phyloP scores from a whole-genome alignment of 2,113 vertebrate genomes.

The Catagonus wagneri region DNA sequence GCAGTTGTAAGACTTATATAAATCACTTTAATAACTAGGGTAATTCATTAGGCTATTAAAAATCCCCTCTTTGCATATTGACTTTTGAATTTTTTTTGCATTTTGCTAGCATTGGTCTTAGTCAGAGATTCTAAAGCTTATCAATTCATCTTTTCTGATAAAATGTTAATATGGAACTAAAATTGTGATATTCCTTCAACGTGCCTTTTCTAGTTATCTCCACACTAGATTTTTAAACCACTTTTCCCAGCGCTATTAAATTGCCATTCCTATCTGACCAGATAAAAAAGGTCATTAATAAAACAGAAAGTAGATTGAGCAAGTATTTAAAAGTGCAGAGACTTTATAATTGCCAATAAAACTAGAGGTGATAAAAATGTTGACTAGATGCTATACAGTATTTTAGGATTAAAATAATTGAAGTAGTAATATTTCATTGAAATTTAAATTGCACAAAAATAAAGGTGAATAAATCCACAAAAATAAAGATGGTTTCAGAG shows the following conservation, averaged over 20 bases:
- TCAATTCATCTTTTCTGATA: conserved; percentile 20
- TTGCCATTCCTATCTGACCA: conserved; percentile 24
- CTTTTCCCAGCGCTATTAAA: conserved; percentile 26
- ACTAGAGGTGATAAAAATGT: conserved; percentile 62
- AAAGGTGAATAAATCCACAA: conserved; percentile 36
- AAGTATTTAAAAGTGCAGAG: conserved; percentile 62
- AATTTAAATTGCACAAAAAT: conserved; percentile 50
- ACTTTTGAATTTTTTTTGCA: background rate
- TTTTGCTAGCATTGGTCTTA: background rate
- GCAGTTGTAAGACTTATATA: background rate
- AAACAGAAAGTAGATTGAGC: conserved; percentile 41
- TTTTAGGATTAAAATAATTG: conserved; percentile 20
- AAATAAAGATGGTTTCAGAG: background rate
- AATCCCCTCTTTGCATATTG: background rate
- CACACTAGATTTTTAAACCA: background rate
- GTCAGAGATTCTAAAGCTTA: background rate
- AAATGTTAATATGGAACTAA: conserved; percentile 31
- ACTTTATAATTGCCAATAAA: conserved; percentile 61
- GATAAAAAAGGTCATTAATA: conserved; percentile 61
- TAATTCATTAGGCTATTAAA: conserved; percentile 36
- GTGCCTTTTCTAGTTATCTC: background rate
- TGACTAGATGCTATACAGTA: conserved; percentile 28
- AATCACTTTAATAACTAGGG: conserved; percentile 12
- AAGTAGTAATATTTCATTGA: conserved; percentile 38
- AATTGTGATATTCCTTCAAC: background rate